These are phyloP conservation scores for Torymus tubicola DNA, from an alignment of 2,888 invertebrate genomes.

Conservation along the genomic window DNA sequence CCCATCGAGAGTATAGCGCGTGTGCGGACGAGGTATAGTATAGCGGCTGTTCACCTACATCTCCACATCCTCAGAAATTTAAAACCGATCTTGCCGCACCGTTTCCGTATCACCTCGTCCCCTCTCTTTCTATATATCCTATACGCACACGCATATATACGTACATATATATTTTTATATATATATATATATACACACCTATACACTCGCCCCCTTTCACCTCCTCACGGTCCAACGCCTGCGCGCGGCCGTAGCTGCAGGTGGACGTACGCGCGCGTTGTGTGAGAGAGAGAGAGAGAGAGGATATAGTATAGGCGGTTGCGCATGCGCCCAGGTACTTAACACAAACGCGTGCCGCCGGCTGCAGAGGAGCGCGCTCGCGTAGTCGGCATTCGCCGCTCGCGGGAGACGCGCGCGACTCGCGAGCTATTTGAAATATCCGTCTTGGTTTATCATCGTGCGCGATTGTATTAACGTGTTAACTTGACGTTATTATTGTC, in stretches of 20 bases:
- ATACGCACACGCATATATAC: too few species aligned
- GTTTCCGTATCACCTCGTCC: not conserved
- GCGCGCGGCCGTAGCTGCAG: conserved; percentile 29
- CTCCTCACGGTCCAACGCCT: conserved; percentile 21
- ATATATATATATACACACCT: not conserved
- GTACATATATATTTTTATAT: too few species aligned
- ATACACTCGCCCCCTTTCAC: not conserved
- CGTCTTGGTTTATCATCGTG: not conserved
- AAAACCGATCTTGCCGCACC: not conserved
- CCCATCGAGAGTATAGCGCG: too few species aligned
- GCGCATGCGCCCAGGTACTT: conserved; percentile 71
- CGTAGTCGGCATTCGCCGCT: conserved; percentile 71
- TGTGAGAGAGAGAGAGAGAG: too few species aligned
- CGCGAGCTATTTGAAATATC: conserved; percentile 6
- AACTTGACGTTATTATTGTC: too few species aligned
- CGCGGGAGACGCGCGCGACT: conserved; percentile 38
- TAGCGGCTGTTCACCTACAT: not conserved
- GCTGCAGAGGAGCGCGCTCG: conserved; percentile 60
- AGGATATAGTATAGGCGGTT: too few species aligned
- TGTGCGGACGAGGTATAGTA: too few species aligned
- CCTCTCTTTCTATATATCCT: not conserved
- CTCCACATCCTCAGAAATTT: conserved; percentile 12
- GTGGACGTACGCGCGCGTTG: conserved; percentile 22
- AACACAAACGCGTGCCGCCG: conserved; percentile 63
- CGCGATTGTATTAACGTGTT: not conserved